Percentiles rank a stretch among this genome's conserved stretches.
These are phyloP conservation scores for Oriolus oriolus DNA, from an alignment of 2,113 vertebrate species.

Conservation along the genomic window DNA sequence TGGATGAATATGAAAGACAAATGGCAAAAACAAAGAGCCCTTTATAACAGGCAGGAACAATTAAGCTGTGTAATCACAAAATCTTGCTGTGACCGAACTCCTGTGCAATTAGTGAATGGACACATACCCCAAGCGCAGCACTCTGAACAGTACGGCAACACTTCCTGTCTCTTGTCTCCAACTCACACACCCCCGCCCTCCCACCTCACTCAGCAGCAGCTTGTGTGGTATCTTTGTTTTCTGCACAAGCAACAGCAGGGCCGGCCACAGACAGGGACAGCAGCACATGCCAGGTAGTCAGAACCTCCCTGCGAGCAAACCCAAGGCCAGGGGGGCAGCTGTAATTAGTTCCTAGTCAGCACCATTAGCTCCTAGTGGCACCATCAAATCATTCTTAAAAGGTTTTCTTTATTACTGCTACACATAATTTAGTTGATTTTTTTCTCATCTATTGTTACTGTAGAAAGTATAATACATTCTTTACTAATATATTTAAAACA, in stretches of 20 bases:
- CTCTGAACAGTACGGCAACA: background rate
- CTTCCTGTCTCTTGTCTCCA: background rate
- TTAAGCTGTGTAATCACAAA: slow-evolving; percentile 26
- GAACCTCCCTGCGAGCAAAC: background rate
- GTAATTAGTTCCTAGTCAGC: background rate
- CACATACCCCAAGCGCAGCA: background rate
- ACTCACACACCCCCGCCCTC: too few species aligned
- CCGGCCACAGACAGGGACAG: background rate
- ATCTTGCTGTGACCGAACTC: background rate
- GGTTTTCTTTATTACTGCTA: background rate
- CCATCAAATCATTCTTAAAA: background rate
- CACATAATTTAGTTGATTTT: background rate
- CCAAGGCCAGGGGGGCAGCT: background rate
- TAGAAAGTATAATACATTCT: background rate
- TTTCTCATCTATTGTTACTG: background rate
- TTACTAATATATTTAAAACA: background rate
- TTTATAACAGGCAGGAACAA: background rate
- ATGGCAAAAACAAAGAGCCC: slow-evolving; percentile 24
- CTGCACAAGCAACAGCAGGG: background rate
- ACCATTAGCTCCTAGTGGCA: background rate
- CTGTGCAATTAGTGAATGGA: background rate
- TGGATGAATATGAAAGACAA: slow-evolving; percentile 42
- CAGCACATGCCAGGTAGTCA: background rate
- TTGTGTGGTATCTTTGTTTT: background rate
- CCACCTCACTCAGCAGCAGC: background rate